Evolutionary conservation across 1,140 invertebrate genomes (phyloP), one percentile per base, ranked within the genome.

Genomic region (Drosophila biarmipes): DNA sequence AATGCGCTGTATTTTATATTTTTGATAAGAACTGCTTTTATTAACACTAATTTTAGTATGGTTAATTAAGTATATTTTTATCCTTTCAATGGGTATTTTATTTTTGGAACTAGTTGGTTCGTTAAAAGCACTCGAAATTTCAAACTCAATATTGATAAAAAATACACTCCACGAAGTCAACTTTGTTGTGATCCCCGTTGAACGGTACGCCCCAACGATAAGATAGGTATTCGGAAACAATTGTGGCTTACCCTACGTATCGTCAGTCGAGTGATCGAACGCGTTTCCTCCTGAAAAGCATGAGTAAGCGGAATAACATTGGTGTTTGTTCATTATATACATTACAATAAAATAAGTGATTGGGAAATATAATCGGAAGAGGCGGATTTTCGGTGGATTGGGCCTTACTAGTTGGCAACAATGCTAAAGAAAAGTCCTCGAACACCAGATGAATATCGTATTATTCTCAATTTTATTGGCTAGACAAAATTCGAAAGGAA

Each of bases 161-260:
- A 8, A 24, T 8, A 19, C 42, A 21, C 42, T 43, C 11, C 5
- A 10, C 19, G 19, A 29, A 49, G 24, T 6, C 46, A 49, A 49
- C 46, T 49, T 49, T 49, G 46, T 49, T 31, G 24, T 21, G 45
- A n/a, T 42, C 38, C 17, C 10, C n/a, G 1, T 2, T 21, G n/a
- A 5, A 5, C 4, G n/a, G 19, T 14, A 6, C 2, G 21, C 12
- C 3, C 1, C 3, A 8, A 14, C 29, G 46, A 59, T 58, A 58
- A 58, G 56, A 59, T 59, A 37, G 10, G n/a, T n/a, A 37, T 24
- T 59, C 56, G 56, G 56, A 59, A 59, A 59, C 21, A 21, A 35
- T 17, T 53, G 27, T 24, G 46, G 29, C n/a, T 58, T 17, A 58
- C 27, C 43, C 43, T 34, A 27, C 19, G 10, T 40, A 14, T 34